Conservation (phyloP, 1,140 invertebrate species). For the silkworm (Bombyx mori) region ASM3026992v2 NC_085121.1:10141001-10141500, state of each 20-base stretch:
- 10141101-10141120: constrained; percentile 55
- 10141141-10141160: constrained; percentile 64
- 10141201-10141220: constrained; percentile 55
- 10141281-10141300: too few relatives aligned
- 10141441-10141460: too few relatives aligned
- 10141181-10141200: constrained; percentile 59
- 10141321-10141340: too few relatives aligned
- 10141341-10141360: too few relatives aligned
- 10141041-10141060: constrained; percentile 66
- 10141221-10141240: constrained; percentile 31
- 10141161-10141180: constrained; percentile 65
- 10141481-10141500: too few relatives aligned
- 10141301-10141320: too few relatives aligned
- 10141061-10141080: constrained; percentile 68
- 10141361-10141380: too few relatives aligned
- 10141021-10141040: constrained; percentile 69
- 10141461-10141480: too few relatives aligned
- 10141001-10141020: constrained; percentile 68
- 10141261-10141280: too few relatives aligned
- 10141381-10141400: too few relatives aligned
- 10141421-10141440: too few relatives aligned
- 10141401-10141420: too few relatives aligned
- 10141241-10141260: background rate
- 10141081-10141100: constrained; percentile 66
- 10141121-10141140: constrained; percentile 57